Base-by-base conservation (phyloP, 1,140 invertebrate genomes). In the Calosoma granatense region DNA sequence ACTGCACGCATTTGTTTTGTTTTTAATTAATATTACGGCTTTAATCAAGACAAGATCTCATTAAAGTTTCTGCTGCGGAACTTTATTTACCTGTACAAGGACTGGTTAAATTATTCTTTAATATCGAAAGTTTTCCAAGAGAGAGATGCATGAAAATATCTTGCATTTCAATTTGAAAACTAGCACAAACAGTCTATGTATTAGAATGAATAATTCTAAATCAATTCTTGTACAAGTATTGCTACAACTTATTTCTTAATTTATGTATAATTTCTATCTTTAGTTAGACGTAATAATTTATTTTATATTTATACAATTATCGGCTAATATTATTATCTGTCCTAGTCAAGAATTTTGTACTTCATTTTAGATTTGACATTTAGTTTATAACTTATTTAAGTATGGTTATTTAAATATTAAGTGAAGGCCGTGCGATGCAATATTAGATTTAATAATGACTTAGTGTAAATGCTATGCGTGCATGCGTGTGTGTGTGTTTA, bases 181-280 rank as follows among this genome's bases (percentile, higher is more conserved):
- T n/a, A n/a, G n/a, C n/a, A n/a, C n/a, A n/a, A n/a, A n/a, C n/a
- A n/a, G n/a, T n/a, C n/a, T n/a, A n/a, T n/a, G n/a, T n/a, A n/a
- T n/a, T n/a, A n/a, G n/a, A n/a, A n/a, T n/a, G n/a, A n/a, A n/a
- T n/a, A n/a, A n/a, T n/a, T n/a, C n/a, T n/a, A n/a, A n/a, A n/a
- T n/a, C n/a, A n/a, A n/a, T n/a, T n/a, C n/a, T n/a, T n/a, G n/a
- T n/a, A n/a, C n/a, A n/a, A n/a, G n/a, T n/a, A n/a, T n/a, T n/a
- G n/a, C n/a, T 55, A 9, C 15, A 19, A 36, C 11, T 21, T 39
- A 39, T 22, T 55, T 55, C n/a, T 39, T 21, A 3, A 26, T 36
- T 43, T 56, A 55, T 59, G 54, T 59, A 60, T 61, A 60, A 47
- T 6, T 14, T 6, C 14, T 30, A n/a, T n/a, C n/a, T n/a, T n/a